Conservation (phyloP, 2,888 invertebrate species). For the Chymomyza fuscimana region DNA sequence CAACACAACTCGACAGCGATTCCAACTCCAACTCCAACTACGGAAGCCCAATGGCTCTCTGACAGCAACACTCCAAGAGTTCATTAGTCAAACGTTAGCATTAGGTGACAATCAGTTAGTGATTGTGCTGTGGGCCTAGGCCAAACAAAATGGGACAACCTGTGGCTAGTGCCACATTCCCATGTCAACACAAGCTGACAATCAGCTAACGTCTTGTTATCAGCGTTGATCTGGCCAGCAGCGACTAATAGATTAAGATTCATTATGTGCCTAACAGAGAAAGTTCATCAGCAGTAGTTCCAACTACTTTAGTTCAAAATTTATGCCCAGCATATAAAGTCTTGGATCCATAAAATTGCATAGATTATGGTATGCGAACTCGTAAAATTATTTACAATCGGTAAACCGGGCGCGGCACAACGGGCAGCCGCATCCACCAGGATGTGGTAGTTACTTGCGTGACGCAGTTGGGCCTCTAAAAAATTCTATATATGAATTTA, state of each 20-base stretch:
- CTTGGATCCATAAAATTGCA: conserved; percentile 67
- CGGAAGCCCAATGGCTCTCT: not conserved
- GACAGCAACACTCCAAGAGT: conserved; percentile 33
- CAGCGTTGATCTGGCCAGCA: conserved; percentile 18
- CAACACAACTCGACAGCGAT: not conserved
- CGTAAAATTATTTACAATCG: conserved; percentile 73
- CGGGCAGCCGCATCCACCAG: conserved; percentile 13
- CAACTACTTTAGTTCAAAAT: not conserved
- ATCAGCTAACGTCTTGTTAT: conserved; percentile 23
- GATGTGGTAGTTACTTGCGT: not conserved
- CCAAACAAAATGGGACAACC: conserved; percentile 57
- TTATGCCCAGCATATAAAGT: conserved; percentile 48
- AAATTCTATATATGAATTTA: conserved; percentile 73
- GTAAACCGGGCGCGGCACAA: conserved; percentile 7
- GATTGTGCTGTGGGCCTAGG: conserved; percentile 19
- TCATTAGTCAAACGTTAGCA: conserved; percentile 72
- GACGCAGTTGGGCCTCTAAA: conserved; percentile 36
- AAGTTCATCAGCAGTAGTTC: not conserved
- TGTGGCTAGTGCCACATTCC: conserved; percentile 45
- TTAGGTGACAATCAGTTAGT: conserved; percentile 70
- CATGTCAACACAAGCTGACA: conserved; percentile 13
- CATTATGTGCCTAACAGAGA: conserved; percentile 6
- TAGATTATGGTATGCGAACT: conserved; percentile 71
- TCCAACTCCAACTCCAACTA: not conserved
- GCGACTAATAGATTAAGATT: conserved; percentile 44